phyloP scores from a whole-genome alignment of 2,797 vertebrate genomes.

The Myoxocephalus aenaeus region DNA sequence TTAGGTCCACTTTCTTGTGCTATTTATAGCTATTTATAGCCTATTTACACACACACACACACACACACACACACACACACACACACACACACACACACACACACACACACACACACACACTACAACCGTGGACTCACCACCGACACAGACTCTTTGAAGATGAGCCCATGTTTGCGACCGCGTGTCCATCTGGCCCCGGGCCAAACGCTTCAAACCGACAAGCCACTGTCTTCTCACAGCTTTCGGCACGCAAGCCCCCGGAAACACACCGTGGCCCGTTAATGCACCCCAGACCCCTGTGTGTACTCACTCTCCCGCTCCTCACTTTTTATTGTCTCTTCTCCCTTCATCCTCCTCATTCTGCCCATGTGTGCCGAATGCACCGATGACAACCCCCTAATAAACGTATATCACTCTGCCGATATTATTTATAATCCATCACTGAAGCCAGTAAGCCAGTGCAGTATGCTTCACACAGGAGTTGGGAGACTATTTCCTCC shows the following conservation, averaged over 20 bases:
- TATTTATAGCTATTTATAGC: constrained; percentile 81
- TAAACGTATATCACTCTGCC: constrained; percentile 7
- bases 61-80: constrained; percentile 3
- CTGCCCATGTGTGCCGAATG: constrained; percentile 24
- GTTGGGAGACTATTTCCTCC: not conserved
- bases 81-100: constrained; percentile 8
- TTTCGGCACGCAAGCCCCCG: constrained; percentile 63
- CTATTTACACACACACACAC: constrained; percentile 13
- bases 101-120: not conserved
- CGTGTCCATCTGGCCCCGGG: constrained; percentile 64
- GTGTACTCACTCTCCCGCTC: constrained; percentile 4
- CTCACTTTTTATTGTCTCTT: constrained; percentile 5
- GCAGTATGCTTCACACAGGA: not conserved
- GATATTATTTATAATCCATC: constrained; percentile 23
- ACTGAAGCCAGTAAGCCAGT: constrained; percentile 4
- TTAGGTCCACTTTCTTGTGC: constrained; percentile 69
- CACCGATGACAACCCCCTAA: constrained; percentile 42
- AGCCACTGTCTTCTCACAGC: constrained; percentile 50
- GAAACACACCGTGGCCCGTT: constrained; percentile 62
- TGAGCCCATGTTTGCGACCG: constrained; percentile 30
- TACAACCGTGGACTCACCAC: constrained; percentile 23
- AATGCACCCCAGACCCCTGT: constrained; percentile 66
- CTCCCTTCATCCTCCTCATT: constrained; percentile 33
- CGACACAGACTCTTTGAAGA: constrained; percentile 68
- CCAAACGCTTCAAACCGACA: constrained; percentile 54